Conservation (phyloP, 2,888 invertebrate species). For the Tenthredo mesomela region DNA sequence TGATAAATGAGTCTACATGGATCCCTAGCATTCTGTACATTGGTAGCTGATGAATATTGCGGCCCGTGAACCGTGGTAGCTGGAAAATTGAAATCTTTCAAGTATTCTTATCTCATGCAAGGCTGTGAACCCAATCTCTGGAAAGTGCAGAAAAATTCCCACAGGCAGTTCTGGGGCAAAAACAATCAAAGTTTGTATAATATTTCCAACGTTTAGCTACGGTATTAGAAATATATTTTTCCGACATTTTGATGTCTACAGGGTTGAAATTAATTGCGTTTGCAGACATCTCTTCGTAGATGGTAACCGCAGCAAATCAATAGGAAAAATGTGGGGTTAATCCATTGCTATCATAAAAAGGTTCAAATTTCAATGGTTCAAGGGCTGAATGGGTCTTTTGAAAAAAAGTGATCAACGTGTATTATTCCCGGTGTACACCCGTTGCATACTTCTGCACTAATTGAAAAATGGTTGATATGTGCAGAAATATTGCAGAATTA, state of each 20-base stretch:
- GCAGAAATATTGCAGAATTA: neutral
- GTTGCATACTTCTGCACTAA: neutral
- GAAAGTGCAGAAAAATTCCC: neutral
- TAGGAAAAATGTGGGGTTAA: neutral
- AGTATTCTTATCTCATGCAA: neutral
- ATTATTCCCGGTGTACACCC: neutral
- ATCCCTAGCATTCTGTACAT: neutral
- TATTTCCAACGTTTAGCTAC: neutral
- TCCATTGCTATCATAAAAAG: neutral
- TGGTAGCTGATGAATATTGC: neutral
- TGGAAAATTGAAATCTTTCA: neutral
- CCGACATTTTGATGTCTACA: neutral
- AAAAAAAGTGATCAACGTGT: neutral
- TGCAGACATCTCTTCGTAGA: neutral
- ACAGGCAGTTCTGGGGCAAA: neutral
- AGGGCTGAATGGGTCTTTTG: neutral
- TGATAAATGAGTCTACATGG: neutral
- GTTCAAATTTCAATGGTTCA: neutral
- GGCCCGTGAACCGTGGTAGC: neutral
- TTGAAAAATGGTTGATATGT: neutral
- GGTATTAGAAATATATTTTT: neutral
- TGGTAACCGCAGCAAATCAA: neutral
- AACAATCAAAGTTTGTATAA: neutral
- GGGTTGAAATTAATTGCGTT: neutral
- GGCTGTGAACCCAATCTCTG: neutral